Evolutionary conservation across 92 coral and sea anemone genomes (phyloP).

Genomic region (Paramuricea clavata): DNA sequence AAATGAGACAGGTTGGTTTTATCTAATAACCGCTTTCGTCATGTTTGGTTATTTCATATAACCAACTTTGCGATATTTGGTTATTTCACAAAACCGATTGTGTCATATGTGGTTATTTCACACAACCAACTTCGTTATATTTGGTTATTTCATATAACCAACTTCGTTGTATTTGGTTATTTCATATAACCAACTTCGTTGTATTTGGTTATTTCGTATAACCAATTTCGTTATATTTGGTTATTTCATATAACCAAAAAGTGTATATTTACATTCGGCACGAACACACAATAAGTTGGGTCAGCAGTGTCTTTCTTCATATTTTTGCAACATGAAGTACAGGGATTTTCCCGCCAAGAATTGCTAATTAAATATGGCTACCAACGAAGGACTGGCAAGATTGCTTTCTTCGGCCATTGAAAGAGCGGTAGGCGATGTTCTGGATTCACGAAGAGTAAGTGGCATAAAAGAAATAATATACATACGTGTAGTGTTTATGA

Average conservation of each 20-base stretch:
- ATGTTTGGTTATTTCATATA: conserved; percentile 3
- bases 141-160: conserved; percentile 17
- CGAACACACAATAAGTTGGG: neutral
- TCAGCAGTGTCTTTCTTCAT: neutral
- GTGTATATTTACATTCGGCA: neutral
- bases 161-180: neutral
- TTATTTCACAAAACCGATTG: conserved; percentile 1
- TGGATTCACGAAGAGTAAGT: neutral
- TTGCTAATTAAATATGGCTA: conserved; percentile 1
- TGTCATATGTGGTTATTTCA: too few species aligned
- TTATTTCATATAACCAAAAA: conserved; percentile 3
- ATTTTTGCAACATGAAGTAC: too few species aligned
- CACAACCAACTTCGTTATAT: neutral
- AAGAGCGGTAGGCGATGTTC: neutral
- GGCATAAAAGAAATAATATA: neutral
- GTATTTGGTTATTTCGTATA: neutral
- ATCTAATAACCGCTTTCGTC: neutral
- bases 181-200: conserved; percentile 15
- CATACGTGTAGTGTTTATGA: neutral
- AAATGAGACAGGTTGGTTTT: neutral
- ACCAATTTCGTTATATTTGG: neutral
- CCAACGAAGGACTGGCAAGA: conserved; percentile 24
- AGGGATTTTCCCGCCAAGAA: conserved; percentile 10
- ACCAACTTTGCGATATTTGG: neutral
- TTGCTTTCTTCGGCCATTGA: neutral